phyloP scores from a whole-genome alignment of 2,888 invertebrate species.

The Rhagophthalmus giganteus region DNA sequence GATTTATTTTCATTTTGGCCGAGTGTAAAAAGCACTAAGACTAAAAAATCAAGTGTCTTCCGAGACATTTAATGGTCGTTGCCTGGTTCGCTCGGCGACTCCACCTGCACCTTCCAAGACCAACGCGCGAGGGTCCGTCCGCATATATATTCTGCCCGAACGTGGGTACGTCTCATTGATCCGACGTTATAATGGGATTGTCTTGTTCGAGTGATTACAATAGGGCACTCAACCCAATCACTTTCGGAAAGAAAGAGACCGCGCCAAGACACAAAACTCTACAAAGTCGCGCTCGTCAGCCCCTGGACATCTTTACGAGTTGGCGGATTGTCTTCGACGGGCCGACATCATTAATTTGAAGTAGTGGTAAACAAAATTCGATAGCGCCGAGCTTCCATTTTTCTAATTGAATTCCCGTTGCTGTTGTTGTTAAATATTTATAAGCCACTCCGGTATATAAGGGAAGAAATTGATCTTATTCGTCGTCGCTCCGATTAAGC shows the following conservation, averaged over 20 bases:
- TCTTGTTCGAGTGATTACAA: conserved; percentile 55
- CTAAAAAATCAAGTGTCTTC: conserved; percentile 43
- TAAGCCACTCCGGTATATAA: too few relatives aligned
- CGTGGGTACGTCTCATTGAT: conserved; percentile 40
- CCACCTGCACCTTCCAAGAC: conserved; percentile 27
- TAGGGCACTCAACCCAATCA: conserved; percentile 52
- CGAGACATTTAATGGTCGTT: conserved; percentile 37
- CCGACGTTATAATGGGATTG: conserved; percentile 55
- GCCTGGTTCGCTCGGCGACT: conserved; percentile 22
- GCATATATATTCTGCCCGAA: conserved; percentile 20
- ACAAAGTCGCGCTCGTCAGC: conserved; percentile 12
- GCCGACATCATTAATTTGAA: conserved; percentile 23
- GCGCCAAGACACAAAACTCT: conserved; percentile 22
- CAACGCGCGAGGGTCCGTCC: not conserved
- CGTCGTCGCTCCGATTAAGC: conserved; percentile 15
- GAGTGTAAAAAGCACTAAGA: conserved; percentile 39
- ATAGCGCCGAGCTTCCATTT: not conserved
- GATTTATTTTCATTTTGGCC: conserved; percentile 60
- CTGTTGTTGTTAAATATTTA: too few relatives aligned
- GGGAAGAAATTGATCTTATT: too few relatives aligned
- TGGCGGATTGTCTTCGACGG: conserved; percentile 26
- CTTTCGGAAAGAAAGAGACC: conserved; percentile 29
- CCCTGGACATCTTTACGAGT: conserved; percentile 29
- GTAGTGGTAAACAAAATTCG: conserved; percentile 13
- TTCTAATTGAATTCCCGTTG: not conserved